phyloP scores from a whole-genome alignment of 2,113 vertebrate species.

The Alligator sinensis region DNA sequence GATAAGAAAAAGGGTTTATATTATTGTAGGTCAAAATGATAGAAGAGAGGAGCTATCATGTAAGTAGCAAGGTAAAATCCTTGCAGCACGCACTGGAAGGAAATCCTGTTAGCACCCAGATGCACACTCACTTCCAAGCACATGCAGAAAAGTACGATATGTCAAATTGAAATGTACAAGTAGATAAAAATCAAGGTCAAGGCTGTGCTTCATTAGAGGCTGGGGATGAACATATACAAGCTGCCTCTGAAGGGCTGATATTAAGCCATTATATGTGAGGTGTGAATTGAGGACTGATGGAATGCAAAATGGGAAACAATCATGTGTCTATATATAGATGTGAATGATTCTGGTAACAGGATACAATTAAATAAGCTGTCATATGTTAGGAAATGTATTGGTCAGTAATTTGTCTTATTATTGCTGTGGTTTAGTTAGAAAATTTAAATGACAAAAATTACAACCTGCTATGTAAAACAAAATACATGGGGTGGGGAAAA shows the following conservation, averaged over 20 bases:
- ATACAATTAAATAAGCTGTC: neutral
- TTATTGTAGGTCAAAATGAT: neutral
- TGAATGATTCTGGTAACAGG: neutral
- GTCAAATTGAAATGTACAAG: neutral
- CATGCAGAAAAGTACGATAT: neutral
- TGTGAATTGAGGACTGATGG: neutral
- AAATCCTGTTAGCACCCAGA: neutral
- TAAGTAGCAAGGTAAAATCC: neutral
- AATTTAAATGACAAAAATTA: neutral
- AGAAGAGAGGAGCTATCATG: neutral
- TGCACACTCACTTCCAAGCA: neutral
- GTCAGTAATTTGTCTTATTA: neutral
- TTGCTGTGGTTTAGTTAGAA: neutral
- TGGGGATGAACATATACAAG: neutral
- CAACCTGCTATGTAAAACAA: neutral
- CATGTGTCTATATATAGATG: neutral
- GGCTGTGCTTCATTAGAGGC: neutral
- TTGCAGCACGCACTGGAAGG: neutral
- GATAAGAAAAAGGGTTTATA: neutral
- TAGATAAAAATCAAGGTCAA: neutral
- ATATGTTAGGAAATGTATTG: neutral
- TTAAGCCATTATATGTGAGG: neutral
- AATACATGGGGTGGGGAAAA: neutral
- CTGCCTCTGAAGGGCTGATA: neutral
- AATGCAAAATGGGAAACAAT: neutral